These are phyloP conservation scores for Leucania comma DNA, from an alignment of 2,888 invertebrate genomes.

Conservation along the genomic window DNA sequence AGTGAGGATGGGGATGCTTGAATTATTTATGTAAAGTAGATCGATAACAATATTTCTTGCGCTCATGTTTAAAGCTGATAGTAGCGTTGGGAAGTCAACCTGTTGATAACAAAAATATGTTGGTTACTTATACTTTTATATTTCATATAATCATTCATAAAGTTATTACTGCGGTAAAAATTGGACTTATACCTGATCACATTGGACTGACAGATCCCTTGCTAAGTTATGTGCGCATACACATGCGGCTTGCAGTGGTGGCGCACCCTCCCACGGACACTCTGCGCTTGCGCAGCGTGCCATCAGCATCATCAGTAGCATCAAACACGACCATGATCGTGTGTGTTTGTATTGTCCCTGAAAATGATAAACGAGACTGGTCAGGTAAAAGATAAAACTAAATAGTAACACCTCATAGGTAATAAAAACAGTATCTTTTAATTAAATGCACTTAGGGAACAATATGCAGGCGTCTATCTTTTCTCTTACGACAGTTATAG, in stretches of 20 bases:
- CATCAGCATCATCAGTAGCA: constrained; percentile 70
- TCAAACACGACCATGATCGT: constrained; percentile 71
- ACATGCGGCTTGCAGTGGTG: constrained; percentile 95
- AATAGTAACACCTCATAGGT: neutral
- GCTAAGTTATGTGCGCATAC: constrained; percentile 97
- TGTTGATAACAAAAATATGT: constrained; percentile 68
- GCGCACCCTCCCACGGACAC: constrained; percentile 96
- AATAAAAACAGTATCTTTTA: neutral
- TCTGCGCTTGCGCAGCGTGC: constrained; percentile 88
- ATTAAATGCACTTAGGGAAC: neutral
- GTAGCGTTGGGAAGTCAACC: constrained; percentile 94
- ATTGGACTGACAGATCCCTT: constrained; percentile 96
- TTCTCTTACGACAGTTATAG: neutral
- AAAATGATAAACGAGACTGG: constrained; percentile 57
- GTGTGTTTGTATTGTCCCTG: constrained; percentile 71
- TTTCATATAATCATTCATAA: too few relatives aligned
- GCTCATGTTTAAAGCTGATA: constrained; percentile 93
- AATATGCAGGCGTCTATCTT: neutral
- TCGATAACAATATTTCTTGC: constrained; percentile 93
- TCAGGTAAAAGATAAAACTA: neutral
- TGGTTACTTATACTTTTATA: constrained; percentile 13
- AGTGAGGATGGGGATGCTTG: constrained; percentile 93
- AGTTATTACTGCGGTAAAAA: neutral
- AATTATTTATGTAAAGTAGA: constrained; percentile 97
- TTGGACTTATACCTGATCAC: constrained; percentile 92